These are phyloP conservation scores for Mustela nigripes DNA, from an alignment of 2,113 vertebrate genomes.

Conservation along the genomic window DNA sequence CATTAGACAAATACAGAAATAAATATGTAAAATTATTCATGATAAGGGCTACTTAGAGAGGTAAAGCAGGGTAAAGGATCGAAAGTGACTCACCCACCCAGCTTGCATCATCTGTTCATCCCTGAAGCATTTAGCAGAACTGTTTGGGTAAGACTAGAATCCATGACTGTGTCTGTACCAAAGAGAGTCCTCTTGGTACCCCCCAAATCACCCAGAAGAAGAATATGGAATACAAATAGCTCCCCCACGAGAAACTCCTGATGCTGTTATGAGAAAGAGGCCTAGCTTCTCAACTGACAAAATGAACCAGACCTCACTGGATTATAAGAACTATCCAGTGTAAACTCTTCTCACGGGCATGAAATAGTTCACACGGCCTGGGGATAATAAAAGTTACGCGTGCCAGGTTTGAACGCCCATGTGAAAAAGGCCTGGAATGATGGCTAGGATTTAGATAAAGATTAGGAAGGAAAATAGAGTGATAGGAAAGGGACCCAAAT, in stretches of 20 bases:
- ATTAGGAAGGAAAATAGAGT: not conserved
- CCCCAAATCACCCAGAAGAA: not conserved
- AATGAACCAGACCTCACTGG: not conserved
- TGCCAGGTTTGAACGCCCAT: not conserved
- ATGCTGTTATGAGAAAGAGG: not conserved
- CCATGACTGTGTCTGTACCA: not conserved
- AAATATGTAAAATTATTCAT: conserved; percentile 8
- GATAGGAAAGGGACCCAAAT: not conserved
- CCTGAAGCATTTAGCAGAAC: not conserved
- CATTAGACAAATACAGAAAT: not conserved
- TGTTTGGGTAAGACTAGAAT: not conserved
- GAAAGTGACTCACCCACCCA: not conserved
- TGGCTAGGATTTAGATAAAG: not conserved
- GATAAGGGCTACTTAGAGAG: not conserved
- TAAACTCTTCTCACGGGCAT: not conserved
- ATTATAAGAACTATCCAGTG: not conserved
- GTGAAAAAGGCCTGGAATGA: not conserved
- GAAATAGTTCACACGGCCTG: not conserved
- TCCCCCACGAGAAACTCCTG: not conserved
- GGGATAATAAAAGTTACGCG: not conserved
- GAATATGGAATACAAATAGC: not conserved
- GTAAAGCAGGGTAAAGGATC: not conserved
- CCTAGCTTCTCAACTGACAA: not conserved
- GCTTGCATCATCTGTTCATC: not conserved
- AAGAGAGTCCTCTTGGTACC: not conserved